Evolutionary conservation across 1,140 invertebrate genomes (phyloP).

Genomic region (Periplaneta americana): DNA sequence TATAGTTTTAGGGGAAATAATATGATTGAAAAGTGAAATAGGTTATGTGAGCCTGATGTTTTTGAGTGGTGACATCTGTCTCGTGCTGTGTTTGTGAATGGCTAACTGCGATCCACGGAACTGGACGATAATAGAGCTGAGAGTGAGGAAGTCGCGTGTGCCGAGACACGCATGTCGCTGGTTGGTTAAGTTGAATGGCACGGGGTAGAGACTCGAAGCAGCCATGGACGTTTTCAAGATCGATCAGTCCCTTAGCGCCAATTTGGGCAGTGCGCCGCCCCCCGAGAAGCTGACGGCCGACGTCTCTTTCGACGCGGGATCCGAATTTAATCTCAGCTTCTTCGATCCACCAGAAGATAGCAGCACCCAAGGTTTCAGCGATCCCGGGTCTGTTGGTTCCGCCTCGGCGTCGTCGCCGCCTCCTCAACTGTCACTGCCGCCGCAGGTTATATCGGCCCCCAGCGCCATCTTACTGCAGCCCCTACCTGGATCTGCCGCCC

Average conservation of each 20-base stretch:
- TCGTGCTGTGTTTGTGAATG: too few relatives aligned
- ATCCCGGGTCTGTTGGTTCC: conserved; percentile 58
- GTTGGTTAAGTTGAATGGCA: background rate
- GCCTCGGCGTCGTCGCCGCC: conserved; percentile 49
- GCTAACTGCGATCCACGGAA: too few relatives aligned
- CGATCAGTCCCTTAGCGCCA: conserved; percentile 11
- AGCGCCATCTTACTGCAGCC: conserved; percentile 1
- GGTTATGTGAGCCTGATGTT: too few relatives aligned
- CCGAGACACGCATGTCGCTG: background rate
- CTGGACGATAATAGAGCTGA: background rate
- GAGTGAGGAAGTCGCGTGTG: background rate
- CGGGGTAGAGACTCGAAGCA: background rate
- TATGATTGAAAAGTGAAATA: too few relatives aligned
- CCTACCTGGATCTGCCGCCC: background rate
- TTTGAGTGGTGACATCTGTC: too few relatives aligned
- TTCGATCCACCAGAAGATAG: conserved; percentile 60
- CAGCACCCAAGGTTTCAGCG: conserved; percentile 59
- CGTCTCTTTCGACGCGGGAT: conserved; percentile 59
- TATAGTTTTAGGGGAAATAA: too few relatives aligned
- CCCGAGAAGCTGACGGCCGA: conserved; percentile 15
- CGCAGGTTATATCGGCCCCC: background rate
- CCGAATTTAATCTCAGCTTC: conserved; percentile 72
- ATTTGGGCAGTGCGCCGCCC: conserved; percentile 11
- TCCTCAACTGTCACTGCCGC: conserved; percentile 25
- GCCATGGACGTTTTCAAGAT: conserved; percentile 17